Evolutionary conservation across 2,888 invertebrate genomes (phyloP), one percentile per base, ranked within the genome.

Genomic region (Acrobasis consociella): DNA sequence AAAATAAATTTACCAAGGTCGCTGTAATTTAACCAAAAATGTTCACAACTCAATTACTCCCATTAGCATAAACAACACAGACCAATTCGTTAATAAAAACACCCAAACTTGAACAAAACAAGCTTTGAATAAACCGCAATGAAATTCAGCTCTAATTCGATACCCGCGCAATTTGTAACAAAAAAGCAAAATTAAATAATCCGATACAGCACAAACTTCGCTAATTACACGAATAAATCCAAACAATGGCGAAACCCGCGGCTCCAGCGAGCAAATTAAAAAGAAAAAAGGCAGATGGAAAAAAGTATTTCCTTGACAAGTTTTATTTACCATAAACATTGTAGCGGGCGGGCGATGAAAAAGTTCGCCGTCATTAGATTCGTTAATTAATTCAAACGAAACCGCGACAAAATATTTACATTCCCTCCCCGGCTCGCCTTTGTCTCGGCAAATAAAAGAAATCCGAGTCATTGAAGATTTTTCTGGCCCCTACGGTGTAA

Each of bases 321-420:
- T 90, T 91, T 90, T 91, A 86, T 91, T 91, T 89, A 90, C 89
- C 87, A 88, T 87, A 89, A 91, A 91, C 91, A 92, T 88, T 91
- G 92, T 91, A 78, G 80, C 72, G 80, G 80, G 77, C 75, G 69
- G 75, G 78, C 85, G 85, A 85, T 84, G 85, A 88, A 88, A 89
- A 91, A 91, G 86, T 91, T 89, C 76, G 83, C 81, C 83, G 82
- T 91, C 91, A 92, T 92, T 91, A 92, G 87, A 87, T 84, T 82
- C 87, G 82, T 90, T 92, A 92, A 92, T 92, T 92, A 92, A 92
- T 91, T 91, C 92, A 90, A 92, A 92, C 87, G 86, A 88, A 89
- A 88, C 90, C 86, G 86, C 90, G 87, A 83, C 86, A 85, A 87
- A 89, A 85, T 86, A 90, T 91, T 91, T 88, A 86, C 87, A 86